Evolutionary conservation across 2,797 vertebrate genomes (phyloP), one percentile per base, ranked within the genome.

Genomic region (Zalophus californianus): DNA sequence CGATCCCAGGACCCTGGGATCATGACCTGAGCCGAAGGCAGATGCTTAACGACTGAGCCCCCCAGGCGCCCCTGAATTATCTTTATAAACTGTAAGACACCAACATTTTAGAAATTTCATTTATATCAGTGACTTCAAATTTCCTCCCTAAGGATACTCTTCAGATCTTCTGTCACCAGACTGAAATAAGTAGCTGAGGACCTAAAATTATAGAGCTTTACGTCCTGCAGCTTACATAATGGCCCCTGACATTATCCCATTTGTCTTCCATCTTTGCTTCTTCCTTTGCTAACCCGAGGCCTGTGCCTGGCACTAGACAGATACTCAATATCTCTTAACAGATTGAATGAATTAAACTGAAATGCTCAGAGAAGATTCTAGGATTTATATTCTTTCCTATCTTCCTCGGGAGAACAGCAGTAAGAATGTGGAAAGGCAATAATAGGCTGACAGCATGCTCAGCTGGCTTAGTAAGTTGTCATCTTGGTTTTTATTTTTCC

Each of bases 21-120:
- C 44, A 44, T 44, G 44, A 44, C 44, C 44, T 44, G 44, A 44
- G 44, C 44, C 2, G 9, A 44, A 44, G 44, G 8, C 44, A 44
- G 44, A 44, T 9, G 44, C 44, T 44, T 44, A 44, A 44, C 9
- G 8, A 44, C 44, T 44, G 44, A 44, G 44, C 44, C 44, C 44
- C 44, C 44, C 9, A 44, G 44, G 44, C 44, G 44, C 44, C 44
- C 44, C 44, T 44, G 15, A 48, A 68, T 16, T 91, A 60, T 66
- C 16, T 60, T 83, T 11, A 48, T 32, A 89, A 54, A 50, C 89
- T 66, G 8, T 52, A 96, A 60, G 23, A 50, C 14, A 58, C 18
- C n/a, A 80, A 70, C 13, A 90, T 44, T 73, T 35, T n/a, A 84
- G 44, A 83, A 91, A 64, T 88, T 92, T 83, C 18, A 54, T 35